A percentile compares a stretch with the other conserved stretches of the same genome.
phyloP scores from a whole-genome alignment of 2,888 invertebrate species.

The Apodemia duryi region DNA sequence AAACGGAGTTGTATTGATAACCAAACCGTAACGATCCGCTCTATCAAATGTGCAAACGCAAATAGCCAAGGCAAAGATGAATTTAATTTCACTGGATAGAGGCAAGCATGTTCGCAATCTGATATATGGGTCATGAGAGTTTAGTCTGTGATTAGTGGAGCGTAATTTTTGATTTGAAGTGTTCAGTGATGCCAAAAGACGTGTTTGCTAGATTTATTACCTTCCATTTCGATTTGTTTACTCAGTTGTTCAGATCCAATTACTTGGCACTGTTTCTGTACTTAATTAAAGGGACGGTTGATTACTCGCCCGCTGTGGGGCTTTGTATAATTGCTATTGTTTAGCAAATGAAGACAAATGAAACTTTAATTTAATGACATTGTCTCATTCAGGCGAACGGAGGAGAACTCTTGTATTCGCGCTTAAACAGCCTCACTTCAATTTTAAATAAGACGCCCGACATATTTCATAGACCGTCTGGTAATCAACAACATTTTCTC shows the following conservation, averaged over 20 bases:
- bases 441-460: constrained; percentile 42
- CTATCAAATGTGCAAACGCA: not conserved
- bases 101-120: constrained; percentile 3
- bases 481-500: constrained; percentile 11
- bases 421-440: constrained; percentile 51
- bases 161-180: constrained; percentile 48
- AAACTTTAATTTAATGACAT: constrained; percentile 79
- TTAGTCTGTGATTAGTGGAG: constrained; percentile 35
- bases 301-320: constrained; percentile 78
- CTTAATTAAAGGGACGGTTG: constrained; percentile 80
- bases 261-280: constrained; percentile 79
- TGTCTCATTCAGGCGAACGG: constrained; percentile 69
- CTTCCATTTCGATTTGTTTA: constrained; percentile 78
- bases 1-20: constrained; percentile 18
- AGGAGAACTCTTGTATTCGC: constrained; percentile 57
- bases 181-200: constrained; percentile 64
- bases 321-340: constrained; percentile 80
- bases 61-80: constrained; percentile 2
- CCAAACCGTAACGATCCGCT: constrained; percentile 4
- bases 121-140: constrained; percentile 24
- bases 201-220: constrained; percentile 78
- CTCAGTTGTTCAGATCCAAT: constrained; percentile 79
- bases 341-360: constrained; percentile 80
- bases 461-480: constrained; percentile 30
- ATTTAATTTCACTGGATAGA: constrained; percentile 3